phyloP scores from a whole-genome alignment of 2,797 vertebrate genomes.

The Xiphorhynchus erythropygius region DNA sequence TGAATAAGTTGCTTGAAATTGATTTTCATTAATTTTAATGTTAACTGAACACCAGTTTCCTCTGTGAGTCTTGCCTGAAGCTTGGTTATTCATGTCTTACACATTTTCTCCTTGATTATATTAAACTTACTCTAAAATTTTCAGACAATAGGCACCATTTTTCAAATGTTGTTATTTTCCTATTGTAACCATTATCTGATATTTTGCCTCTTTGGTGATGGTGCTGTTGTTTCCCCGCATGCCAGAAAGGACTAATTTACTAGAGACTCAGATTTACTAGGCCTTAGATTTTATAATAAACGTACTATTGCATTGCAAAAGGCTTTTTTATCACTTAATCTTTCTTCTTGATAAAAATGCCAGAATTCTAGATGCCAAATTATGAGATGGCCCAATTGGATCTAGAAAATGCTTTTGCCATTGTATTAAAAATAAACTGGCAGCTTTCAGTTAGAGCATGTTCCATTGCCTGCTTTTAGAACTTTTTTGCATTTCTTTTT shows the following conservation, averaged over 20 bases:
- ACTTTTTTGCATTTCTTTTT: not conserved
- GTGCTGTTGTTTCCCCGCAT: not conserved
- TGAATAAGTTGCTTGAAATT: not conserved
- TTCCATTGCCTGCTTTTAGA: not conserved
- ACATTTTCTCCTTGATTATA: not conserved
- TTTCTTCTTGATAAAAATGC: not conserved
- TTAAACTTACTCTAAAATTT: not conserved
- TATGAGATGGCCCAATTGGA: not conserved
- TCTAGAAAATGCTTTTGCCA: not conserved
- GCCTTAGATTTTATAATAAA: not conserved
- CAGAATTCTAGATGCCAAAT: not conserved
- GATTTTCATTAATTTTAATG: not conserved
- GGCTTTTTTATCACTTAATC: not conserved
- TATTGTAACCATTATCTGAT: not conserved
- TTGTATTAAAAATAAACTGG: not conserved
- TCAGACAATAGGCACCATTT: not conserved
- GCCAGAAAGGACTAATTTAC: not conserved
- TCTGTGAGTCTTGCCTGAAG: not conserved
- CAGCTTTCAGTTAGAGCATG: not conserved
- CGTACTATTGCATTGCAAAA: not conserved
- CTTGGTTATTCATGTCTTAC: not conserved
- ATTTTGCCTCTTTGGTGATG: not conserved
- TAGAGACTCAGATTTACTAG: not conserved
- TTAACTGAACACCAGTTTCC: not conserved
- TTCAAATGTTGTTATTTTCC: not conserved